These are phyloP conservation scores for Limnephilus auricula DNA, from an alignment of 2,888 invertebrate species.

Conservation along the genomic window DNA sequence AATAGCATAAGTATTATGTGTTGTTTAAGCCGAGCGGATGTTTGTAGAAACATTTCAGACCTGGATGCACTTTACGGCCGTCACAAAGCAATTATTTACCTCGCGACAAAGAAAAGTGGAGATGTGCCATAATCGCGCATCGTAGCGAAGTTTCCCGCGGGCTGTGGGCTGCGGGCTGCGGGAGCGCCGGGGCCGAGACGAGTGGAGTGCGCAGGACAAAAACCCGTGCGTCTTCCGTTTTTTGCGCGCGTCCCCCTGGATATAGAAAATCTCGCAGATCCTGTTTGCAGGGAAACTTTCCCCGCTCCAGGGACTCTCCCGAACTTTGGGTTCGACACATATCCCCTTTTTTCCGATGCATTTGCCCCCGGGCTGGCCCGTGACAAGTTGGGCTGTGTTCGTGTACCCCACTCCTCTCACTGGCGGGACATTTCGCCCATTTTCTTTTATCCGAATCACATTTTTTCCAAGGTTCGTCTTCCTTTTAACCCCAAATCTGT, in stretches of 20 bases:
- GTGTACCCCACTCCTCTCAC: background rate
- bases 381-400: constrained; percentile 18
- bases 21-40: background rate
- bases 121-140: background rate
- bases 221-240: background rate
- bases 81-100: constrained; percentile 38
- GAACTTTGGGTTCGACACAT: constrained; percentile 19
- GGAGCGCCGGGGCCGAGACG: no score
- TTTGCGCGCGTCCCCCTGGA: constrained; percentile 10
- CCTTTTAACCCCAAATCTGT: background rate
- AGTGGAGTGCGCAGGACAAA: constrained; percentile 2
- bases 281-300: constrained; percentile 9
- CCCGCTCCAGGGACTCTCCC: constrained; percentile 23
- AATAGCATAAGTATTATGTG: no score
- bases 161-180: no score
- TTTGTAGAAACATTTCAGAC: constrained; percentile 29
- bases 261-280: constrained; percentile 18
- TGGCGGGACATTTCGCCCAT: background rate
- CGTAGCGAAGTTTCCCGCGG: constrained; percentile 16
- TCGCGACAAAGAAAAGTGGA: background rate
- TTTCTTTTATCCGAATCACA: constrained; percentile 4
- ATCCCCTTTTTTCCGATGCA: constrained; percentile 32
- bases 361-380: constrained; percentile 14
- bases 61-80: constrained; percentile 38
- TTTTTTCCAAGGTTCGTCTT: background rate